Percentiles rank a stretch among this genome's conserved stretches.
phyloP scores from a whole-genome alignment of 2,113 vertebrate species.

The Phalacrocorax brasilianus region DNA sequence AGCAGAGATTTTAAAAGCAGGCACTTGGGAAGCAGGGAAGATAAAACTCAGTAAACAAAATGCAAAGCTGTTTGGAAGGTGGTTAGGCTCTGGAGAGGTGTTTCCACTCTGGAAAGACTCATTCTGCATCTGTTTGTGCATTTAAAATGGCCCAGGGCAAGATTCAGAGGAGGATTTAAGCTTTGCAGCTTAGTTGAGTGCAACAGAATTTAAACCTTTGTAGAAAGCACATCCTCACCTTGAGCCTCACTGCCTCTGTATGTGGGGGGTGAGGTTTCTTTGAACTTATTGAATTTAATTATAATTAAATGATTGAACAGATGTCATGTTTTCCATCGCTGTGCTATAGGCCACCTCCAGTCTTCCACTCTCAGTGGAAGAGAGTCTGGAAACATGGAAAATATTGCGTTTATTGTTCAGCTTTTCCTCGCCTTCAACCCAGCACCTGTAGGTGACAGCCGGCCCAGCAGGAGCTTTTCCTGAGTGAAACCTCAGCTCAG shows the following conservation, averaged over 20 bases:
- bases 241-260: neutral
- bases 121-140: slow-evolving; percentile 28
- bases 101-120: neutral
- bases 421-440: neutral
- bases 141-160: neutral
- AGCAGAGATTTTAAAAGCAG: slow-evolving; percentile 13
- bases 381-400: neutral
- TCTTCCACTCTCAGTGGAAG: neutral
- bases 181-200: neutral
- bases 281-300: neutral
- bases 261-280: neutral
- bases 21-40: neutral
- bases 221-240: neutral
- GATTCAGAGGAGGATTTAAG: neutral
- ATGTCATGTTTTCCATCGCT: neutral
- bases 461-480: neutral
- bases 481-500: neutral
- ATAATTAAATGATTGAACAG: neutral
- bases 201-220: neutral
- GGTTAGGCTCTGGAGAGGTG: neutral
- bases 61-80: slow-evolving; percentile 3
- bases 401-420: neutral
- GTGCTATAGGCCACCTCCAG: neutral
- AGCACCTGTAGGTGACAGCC: neutral
- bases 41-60: slow-evolving; percentile 47